Evolutionary conservation across 2,113 vertebrate species (phyloP).

Genomic region (Fregetta grallaria): DNA sequence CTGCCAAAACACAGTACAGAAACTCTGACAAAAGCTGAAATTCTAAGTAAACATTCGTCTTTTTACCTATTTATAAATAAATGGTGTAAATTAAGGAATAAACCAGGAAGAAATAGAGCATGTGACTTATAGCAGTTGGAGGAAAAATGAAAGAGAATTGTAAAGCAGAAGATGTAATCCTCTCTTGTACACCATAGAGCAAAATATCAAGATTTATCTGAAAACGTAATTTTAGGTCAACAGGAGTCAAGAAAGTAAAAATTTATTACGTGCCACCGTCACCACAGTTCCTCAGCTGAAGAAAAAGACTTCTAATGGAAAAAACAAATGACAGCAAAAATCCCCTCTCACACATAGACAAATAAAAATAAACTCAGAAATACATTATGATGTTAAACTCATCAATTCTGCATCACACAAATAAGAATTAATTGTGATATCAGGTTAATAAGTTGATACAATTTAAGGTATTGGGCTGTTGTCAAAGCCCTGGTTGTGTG

Average conservation of each 20-base stretch:
- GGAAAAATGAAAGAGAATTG: neutral
- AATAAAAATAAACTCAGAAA: neutral
- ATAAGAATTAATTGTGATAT: neutral
- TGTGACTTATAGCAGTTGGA: neutral
- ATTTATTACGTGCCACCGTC: neutral
- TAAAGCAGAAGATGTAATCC: neutral
- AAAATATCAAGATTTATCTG: neutral
- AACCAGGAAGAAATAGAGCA: neutral
- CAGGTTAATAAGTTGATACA: neutral
- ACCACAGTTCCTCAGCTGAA: neutral
- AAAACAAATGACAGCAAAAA: neutral
- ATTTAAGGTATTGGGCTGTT: neutral
- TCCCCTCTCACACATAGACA: neutral
- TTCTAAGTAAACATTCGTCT: neutral
- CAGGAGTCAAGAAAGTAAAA: neutral
- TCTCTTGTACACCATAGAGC: neutral
- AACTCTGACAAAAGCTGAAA: neutral
- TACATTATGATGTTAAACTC: neutral
- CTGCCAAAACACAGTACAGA: neutral
- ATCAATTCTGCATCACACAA: neutral
- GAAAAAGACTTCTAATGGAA: neutral
- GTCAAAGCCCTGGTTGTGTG: neutral
- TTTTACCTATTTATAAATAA: neutral
- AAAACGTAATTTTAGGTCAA: neutral
- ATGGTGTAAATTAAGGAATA: neutral